These are phyloP conservation scores for Tupaia tana DNA, from an alignment of 2,113 vertebrate genomes.

Conservation along the genomic window DNA sequence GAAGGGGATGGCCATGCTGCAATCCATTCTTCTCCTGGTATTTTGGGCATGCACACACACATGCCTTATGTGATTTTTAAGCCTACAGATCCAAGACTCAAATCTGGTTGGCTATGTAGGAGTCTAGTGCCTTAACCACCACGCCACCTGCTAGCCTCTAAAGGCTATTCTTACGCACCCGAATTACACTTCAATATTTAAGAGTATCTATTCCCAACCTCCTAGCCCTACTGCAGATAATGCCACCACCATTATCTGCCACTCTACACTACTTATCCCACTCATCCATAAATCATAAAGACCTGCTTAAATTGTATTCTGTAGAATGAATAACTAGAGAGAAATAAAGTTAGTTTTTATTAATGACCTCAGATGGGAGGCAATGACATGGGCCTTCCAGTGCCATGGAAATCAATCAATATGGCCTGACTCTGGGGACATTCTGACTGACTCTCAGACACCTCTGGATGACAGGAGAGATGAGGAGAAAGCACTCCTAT, in stretches of 20 bases:
- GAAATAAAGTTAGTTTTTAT: constrained; percentile 81
- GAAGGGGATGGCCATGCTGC: no score
- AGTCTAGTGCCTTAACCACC: no score
- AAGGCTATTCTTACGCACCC: background rate
- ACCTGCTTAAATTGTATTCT: constrained; percentile 75
- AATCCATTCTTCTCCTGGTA: no score
- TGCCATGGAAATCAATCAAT: constrained; percentile 82
- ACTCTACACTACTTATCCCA: background rate
- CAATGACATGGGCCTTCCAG: constrained; percentile 78
- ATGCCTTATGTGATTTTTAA: no score
- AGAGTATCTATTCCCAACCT: background rate
- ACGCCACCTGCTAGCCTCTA: no score
- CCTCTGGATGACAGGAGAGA: constrained; percentile 67
- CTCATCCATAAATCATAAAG: constrained; percentile 58
- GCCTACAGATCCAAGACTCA: no score
- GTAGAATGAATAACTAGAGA: constrained; percentile 79
- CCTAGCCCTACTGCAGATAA: background rate
- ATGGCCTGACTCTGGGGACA: constrained; percentile 79
- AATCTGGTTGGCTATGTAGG: no score
- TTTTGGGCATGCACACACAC: no score
- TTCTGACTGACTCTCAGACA: constrained; percentile 55
- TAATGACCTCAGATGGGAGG: constrained; percentile 79
- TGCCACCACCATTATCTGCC: background rate
- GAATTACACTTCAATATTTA: background rate
- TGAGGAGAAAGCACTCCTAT: constrained; percentile 70